Base-by-base conservation (phyloP, 2,113 vertebrate species). In the Indicator maculatus region DNA sequence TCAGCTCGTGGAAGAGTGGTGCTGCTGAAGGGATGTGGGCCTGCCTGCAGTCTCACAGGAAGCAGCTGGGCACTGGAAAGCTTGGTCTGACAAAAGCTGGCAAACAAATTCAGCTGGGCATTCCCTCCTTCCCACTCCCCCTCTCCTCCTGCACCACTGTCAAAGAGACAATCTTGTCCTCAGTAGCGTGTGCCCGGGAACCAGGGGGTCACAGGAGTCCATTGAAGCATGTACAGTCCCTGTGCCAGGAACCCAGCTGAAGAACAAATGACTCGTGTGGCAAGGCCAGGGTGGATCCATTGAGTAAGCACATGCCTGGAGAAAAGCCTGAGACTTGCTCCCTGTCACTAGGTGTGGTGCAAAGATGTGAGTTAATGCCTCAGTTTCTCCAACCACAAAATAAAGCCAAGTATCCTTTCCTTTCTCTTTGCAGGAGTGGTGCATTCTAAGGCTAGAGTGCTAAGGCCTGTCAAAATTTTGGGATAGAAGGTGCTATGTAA, bases 1-100 rank as follows among this genome's bases (percentile, higher is more conserved):
- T 56, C 5, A 4, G 16, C 55, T 78, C 8, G 0, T 11, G 44
- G 12, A 52, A 87, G 56, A 55, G 36, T 3, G 14, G 41, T 77
- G 52, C 44, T 39, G 56, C 63, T 6, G 11, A 50, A 28, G 59
- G 50, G 72, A 58, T 27, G 30, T 27, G 18, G 30, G 50, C 28
- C 31, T 59, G 66, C 56, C 55, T 1, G 5, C 13, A 18, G 50
- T 4, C 60, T 41, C 2, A 2, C 26, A 19, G 0, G 0, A 31
- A 67, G 50, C 47, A 81, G 39, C 30, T 20, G 45, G 45, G 36
- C 12, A 2, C 7, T 23, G 59, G 33, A 55, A 61, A 47, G 36
- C 53, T 47, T 27, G 20, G 38, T 31, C 18, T 27, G 16, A 86
- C 18, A 21, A 6, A n/a, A 56, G 67, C 27, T 45, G 16, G 26